Evolutionary conservation across 2,888 invertebrate genomes (phyloP).

Genomic region (Melinopterus prodromus): DNA sequence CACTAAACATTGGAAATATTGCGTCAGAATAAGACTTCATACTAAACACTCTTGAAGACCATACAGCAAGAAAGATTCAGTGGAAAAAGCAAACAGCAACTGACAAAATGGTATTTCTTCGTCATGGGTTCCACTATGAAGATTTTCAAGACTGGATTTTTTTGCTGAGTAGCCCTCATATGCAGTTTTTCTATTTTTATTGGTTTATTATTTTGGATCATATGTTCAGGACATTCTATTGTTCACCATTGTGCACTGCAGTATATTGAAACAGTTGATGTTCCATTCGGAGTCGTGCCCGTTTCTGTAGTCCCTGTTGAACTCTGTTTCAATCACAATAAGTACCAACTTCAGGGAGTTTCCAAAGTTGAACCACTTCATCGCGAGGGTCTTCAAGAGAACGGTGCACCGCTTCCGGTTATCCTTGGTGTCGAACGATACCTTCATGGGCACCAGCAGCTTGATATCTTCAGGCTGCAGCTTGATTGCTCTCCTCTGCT

Average conservation of each 20-base stretch:
- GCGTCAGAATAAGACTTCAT: too few relatives aligned
- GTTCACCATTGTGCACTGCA: conserved; percentile 52
- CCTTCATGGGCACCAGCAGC: conserved; percentile 56
- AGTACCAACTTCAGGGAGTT: conserved; percentile 53
- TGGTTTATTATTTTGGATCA: neutral
- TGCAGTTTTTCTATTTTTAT: neutral
- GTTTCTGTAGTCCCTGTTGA: conserved; percentile 53
- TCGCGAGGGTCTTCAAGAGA: conserved; percentile 53
- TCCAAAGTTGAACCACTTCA: conserved; percentile 55
- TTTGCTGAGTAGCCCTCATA: neutral
- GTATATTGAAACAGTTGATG: conserved; percentile 54
- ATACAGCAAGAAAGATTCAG: too few relatives aligned
- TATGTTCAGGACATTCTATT: conserved; percentile 17
- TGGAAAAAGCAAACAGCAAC: too few relatives aligned
- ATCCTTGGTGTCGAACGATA: conserved; percentile 45
- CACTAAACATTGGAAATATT: too few relatives aligned
- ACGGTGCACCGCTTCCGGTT: conserved; percentile 50
- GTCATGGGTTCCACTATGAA: too few relatives aligned
- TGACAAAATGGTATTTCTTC: too few relatives aligned
- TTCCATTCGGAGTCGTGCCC: conserved; percentile 54
- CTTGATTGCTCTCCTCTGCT: conserved; percentile 54
- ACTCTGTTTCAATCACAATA: conserved; percentile 58
- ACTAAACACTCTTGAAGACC: too few relatives aligned
- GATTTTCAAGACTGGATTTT: neutral
- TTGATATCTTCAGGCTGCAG: conserved; percentile 57